Conservation (phyloP, 2,888 invertebrate species). For the Spodoptera picta region DNA sequence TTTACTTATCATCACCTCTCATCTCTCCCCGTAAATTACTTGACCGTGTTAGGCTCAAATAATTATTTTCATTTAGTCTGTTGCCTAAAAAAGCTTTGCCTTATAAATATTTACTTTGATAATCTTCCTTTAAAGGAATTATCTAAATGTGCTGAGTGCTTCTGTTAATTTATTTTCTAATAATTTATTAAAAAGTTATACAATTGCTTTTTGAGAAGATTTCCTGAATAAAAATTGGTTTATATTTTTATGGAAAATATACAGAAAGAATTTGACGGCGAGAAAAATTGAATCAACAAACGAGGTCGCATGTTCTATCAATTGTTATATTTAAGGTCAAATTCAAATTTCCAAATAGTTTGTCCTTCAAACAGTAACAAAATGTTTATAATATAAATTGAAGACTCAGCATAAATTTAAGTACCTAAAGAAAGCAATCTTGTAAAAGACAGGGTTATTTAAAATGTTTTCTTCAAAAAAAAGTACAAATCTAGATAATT, state of each 20-base stretch:
- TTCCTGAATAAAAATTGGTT: constrained; percentile 23
- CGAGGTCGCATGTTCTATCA: too few relatives aligned
- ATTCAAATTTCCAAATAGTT: too few relatives aligned
- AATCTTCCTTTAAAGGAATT: constrained; percentile 39
- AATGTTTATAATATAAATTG: too few relatives aligned
- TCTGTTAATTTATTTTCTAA: constrained; percentile 32
- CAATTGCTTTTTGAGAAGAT: constrained; percentile 20
- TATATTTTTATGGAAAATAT: constrained; percentile 3
- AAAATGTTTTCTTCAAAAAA: too few relatives aligned
- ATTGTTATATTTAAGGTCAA: too few relatives aligned
- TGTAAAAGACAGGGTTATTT: too few relatives aligned
- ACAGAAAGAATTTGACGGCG: background rate
- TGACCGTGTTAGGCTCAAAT: constrained; percentile 19
- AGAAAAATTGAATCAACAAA: too few relatives aligned
- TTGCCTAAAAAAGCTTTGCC: constrained; percentile 40
- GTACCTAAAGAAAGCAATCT: too few relatives aligned
- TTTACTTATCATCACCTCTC: constrained; percentile 24
- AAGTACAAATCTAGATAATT: too few relatives aligned
- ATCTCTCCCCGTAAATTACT: constrained; percentile 9
- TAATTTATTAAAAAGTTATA: constrained; percentile 33
- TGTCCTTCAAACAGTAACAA: too few relatives aligned
- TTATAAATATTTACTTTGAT: constrained; percentile 41
- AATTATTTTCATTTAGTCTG: constrained; percentile 42
- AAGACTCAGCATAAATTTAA: too few relatives aligned
- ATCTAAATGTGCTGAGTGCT: constrained; percentile 48